A percentile compares a stretch with the other conserved stretches of the same genome.
phyloP scores from a whole-genome alignment of 2,797 vertebrate genomes.

The Amblyraja radiata region DNA sequence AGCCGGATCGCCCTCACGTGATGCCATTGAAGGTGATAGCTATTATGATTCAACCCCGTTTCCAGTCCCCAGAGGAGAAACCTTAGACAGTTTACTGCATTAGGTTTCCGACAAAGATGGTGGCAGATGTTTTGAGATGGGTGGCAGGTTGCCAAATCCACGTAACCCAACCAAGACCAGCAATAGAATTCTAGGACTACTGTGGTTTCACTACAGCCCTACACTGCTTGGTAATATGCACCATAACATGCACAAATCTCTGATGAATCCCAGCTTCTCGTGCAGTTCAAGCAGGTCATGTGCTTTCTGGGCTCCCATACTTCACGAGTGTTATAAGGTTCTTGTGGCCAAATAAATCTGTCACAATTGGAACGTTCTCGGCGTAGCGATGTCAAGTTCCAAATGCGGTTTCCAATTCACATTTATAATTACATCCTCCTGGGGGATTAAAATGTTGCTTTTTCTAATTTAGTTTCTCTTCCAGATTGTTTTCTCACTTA shows the following conservation, averaged over 20 bases:
- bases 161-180: background rate
- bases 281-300: background rate
- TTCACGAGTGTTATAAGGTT: background rate
- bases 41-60: background rate
- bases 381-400: background rate
- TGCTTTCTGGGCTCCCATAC: background rate
- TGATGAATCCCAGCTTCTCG: background rate
- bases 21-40: background rate
- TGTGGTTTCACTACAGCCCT: background rate
- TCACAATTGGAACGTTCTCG: background rate
- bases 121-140: constrained; percentile 15
- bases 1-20: too few species aligned
- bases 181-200: background rate
- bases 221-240: background rate
- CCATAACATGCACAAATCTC: too few species aligned
- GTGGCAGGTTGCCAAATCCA: background rate
- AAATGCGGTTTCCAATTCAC: background rate
- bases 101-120: background rate
- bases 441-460: background rate
- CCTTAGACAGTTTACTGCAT: background rate
- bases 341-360: background rate
- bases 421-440: too few species aligned
- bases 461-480: background rate
- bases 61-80: background rate
- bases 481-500: background rate